A percentile compares a stretch with the other conserved stretches of the same genome.
phyloP scores from a whole-genome alignment of 2,797 vertebrate genomes.

The Kryptolebias ocellatus region DNA sequence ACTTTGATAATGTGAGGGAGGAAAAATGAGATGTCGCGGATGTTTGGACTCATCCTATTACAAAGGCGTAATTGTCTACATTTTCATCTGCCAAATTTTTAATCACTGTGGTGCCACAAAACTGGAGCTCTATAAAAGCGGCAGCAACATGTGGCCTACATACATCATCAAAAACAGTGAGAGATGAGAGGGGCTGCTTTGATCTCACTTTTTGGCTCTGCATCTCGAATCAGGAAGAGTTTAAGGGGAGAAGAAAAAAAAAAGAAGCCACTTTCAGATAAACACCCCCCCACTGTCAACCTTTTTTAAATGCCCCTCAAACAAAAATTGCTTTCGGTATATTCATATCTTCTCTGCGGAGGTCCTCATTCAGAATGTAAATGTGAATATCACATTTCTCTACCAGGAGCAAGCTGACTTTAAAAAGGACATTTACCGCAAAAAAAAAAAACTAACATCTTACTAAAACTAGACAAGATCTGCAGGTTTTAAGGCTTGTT shows the following conservation, averaged over 20 bases:
- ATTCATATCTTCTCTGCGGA: constrained; percentile 9
- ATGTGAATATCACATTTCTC: constrained; percentile 1
- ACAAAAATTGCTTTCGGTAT: constrained; percentile 7
- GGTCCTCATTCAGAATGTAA: background rate
- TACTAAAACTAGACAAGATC: constrained; percentile 20
- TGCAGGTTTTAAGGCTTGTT: constrained; percentile 12
- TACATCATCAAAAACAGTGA: constrained; percentile 61
- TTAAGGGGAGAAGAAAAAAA: constrained; percentile 26
- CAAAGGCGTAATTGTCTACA: constrained; percentile 33
- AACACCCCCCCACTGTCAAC: constrained; percentile 44
- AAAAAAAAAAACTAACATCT: background rate
- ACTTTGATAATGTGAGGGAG: constrained; percentile 1
- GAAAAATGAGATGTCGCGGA: constrained; percentile 17
- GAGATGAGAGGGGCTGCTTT: constrained; percentile 63
- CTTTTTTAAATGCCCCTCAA: constrained; percentile 15
- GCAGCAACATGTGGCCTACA: constrained; percentile 35
- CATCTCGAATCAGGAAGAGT: constrained; percentile 49
- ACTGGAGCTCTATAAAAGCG: constrained; percentile 64
- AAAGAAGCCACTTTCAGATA: constrained; percentile 38
- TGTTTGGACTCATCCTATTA: constrained; percentile 34
- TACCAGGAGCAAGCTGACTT: background rate
- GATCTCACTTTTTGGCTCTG: constrained; percentile 61
- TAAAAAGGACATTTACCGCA: background rate
- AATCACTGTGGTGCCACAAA: constrained; percentile 56
- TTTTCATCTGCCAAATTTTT: constrained; percentile 53